phyloP scores from a whole-genome alignment of 2,113 vertebrate genomes.

The Pitta sordida region DNA sequence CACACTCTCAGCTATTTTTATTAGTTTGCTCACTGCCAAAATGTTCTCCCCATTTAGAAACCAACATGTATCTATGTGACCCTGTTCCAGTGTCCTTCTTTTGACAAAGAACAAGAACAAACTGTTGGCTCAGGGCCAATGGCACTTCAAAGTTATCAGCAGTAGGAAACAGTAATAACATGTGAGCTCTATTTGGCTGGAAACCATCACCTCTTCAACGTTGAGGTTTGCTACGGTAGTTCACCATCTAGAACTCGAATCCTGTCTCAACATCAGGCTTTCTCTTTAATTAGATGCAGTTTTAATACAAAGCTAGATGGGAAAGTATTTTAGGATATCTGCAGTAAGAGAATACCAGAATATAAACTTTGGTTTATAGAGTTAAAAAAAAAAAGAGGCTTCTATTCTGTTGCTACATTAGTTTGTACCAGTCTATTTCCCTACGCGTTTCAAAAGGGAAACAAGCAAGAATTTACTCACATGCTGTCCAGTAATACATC shows the following conservation, averaged over 20 bases:
- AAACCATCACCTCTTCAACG: neutral
- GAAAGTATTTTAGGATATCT: neutral
- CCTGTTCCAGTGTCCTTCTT: neutral
- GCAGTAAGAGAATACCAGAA: neutral
- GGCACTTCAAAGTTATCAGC: neutral
- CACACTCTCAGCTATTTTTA: neutral
- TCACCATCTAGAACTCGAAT: neutral
- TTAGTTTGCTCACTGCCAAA: neutral
- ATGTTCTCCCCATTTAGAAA: neutral
- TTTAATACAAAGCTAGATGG: neutral
- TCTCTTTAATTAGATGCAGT: neutral
- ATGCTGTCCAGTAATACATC: neutral
- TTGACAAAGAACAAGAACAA: neutral
- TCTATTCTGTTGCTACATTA: neutral
- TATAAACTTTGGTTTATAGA: accelerated
- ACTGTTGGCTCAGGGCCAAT: neutral
- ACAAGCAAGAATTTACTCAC: neutral
- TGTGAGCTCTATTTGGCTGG: neutral
- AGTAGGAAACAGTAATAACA: neutral
- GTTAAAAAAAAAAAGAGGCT: neutral
- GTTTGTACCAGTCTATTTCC: neutral
- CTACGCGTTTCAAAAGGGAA: neutral
- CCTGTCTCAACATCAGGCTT: neutral
- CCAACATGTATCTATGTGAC: neutral
- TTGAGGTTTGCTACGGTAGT: neutral